Percentiles rank a stretch among this genome's conserved stretches.
Evolutionary conservation across 2,113 vertebrate species (phyloP).

Genomic region (Tamias sibiricus): DNA sequence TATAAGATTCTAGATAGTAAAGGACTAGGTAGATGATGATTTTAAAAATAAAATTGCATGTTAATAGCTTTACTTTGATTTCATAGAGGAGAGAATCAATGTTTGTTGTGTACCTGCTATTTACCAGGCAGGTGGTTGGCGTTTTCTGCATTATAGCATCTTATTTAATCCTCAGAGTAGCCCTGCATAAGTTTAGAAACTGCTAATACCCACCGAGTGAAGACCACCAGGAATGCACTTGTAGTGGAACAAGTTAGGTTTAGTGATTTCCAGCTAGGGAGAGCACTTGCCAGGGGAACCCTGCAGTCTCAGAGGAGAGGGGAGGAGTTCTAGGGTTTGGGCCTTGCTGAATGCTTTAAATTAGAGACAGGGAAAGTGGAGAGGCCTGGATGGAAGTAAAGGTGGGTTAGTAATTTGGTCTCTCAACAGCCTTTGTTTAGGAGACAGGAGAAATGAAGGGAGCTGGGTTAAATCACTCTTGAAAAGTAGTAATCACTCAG

Average conservation of each 20-base stretch:
- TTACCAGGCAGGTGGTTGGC: neutral
- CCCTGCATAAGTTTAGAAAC: slow-evolving; percentile 1
- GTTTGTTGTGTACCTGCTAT: neutral
- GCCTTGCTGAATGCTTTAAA: neutral
- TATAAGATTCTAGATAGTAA: neutral
- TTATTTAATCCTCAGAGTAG: neutral
- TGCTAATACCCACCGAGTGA: neutral
- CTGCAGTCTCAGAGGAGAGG: neutral
- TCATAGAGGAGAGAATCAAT: neutral
- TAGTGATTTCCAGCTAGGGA: neutral
- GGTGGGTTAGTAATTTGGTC: neutral
- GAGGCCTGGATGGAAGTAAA: neutral
- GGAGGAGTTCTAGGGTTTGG: neutral
- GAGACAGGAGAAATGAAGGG: neutral
- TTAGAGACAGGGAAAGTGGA: neutral
- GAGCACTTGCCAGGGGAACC: neutral
- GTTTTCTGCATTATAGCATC: neutral
- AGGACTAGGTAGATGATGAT: neutral
- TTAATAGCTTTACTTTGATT: neutral
- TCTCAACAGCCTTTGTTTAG: neutral
- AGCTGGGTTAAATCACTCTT: neutral
- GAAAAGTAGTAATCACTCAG: neutral
- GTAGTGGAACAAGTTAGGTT: neutral
- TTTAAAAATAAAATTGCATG: neutral
- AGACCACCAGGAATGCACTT: neutral